A percentile compares a stretch with the other conserved stretches of the same genome.
Evolutionary conservation across 2,888 invertebrate species (phyloP).

Genomic region (Meiosimyza platycephala): DNA sequence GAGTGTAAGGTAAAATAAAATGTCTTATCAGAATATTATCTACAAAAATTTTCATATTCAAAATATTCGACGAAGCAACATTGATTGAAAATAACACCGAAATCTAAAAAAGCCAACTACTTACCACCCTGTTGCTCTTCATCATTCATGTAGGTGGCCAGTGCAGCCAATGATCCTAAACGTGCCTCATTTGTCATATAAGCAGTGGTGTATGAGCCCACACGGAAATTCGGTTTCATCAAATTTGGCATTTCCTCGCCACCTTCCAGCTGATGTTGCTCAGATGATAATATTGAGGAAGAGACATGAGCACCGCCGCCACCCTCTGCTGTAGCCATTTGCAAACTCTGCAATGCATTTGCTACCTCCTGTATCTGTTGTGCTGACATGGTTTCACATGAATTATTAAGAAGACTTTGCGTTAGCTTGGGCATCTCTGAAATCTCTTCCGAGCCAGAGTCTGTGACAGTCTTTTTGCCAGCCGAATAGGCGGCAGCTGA

Average conservation of each 20-base stretch:
- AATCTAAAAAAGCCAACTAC: slow-evolving; percentile 36
- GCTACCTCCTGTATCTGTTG: slow-evolving; percentile 72
- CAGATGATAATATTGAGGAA: slow-evolving; percentile 58
- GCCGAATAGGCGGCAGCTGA: slow-evolving; percentile 47
- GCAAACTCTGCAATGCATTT: slow-evolving; percentile 65
- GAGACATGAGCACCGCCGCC: slow-evolving; percentile 51
- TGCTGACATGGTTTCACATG: slow-evolving; percentile 70
- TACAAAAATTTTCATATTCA: background rate
- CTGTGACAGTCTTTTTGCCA: slow-evolving; percentile 68
- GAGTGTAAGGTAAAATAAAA: too few relatives aligned
- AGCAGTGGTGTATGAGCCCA: slow-evolving; percentile 70
- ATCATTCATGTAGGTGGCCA: slow-evolving; percentile 65
- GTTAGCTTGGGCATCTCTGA: slow-evolving; percentile 50
- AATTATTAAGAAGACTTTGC: slow-evolving; percentile 73
- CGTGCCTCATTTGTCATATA: slow-evolving; percentile 62
- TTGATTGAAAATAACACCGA: slow-evolving; percentile 14
- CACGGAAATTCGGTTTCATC: slow-evolving; percentile 75
- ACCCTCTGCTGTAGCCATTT: slow-evolving; percentile 41
- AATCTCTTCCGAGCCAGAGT: slow-evolving; percentile 71
- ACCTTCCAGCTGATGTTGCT: slow-evolving; percentile 37
- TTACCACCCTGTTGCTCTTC: slow-evolving; percentile 64
- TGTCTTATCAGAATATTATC: too few relatives aligned
- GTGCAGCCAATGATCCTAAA: slow-evolving; percentile 65
- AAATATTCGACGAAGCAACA: background rate
- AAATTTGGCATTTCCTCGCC: slow-evolving; percentile 71